Conservation (phyloP, 2,888 invertebrate genomes). For the Pomacea canaliculata region DNA sequence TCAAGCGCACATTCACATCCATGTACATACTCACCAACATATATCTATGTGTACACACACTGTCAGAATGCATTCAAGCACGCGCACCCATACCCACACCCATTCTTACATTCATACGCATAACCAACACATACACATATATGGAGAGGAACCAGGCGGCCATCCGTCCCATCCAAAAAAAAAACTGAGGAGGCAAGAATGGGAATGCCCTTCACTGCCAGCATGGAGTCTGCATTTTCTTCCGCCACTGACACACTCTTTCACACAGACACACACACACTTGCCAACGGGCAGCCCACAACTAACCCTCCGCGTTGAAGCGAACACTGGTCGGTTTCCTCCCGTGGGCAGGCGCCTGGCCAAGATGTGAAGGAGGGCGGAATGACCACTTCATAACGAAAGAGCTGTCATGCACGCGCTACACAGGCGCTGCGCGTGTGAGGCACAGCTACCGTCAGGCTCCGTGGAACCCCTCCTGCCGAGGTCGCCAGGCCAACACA, state of each 20-base stretch:
- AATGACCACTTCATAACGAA: too few species aligned
- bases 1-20: background rate
- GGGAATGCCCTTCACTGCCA: background rate
- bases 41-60: background rate
- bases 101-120: background rate
- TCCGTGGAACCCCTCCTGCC: background rate
- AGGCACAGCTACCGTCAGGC: too few species aligned
- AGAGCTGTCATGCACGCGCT: too few species aligned
- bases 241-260: background rate
- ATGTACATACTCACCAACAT: background rate
- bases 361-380: too few species aligned
- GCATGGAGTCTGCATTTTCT: too few species aligned
- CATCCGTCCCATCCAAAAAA: background rate
- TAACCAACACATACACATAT: background rate
- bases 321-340: too few species aligned
- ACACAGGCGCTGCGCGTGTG: too few species aligned
- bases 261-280: background rate
- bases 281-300: background rate
- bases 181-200: background rate
- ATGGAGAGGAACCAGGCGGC: background rate
- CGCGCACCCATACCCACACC: background rate
- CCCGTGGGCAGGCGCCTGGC: too few species aligned
- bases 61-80: background rate
- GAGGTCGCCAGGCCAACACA: background rate
- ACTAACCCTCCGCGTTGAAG: too few species aligned